Conservation (phyloP, 1,140 invertebrate genomes). For the Rhopalosiphum padi region DNA sequence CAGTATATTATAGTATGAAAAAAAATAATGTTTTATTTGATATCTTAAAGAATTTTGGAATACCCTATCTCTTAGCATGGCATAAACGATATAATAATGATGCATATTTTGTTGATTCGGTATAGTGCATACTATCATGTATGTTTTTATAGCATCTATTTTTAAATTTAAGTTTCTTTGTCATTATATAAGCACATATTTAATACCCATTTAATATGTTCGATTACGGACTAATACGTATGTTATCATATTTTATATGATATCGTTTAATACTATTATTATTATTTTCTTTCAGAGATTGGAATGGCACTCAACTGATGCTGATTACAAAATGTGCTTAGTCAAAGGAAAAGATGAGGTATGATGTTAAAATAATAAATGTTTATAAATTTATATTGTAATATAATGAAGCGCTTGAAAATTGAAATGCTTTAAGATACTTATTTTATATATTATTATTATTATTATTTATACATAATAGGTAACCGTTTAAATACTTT, state of each 20-base stretch:
- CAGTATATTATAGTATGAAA: background rate
- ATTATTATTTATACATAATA: no score
- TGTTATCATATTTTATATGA: background rate
- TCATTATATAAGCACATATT: background rate
- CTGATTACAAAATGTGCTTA: constrained; percentile 82
- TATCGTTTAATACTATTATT: background rate
- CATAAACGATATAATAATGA: constrained; percentile 15
- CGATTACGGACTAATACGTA: background rate
- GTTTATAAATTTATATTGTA: background rate
- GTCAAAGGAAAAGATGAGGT: constrained; percentile 86
- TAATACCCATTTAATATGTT: background rate
- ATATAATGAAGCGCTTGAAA: background rate
- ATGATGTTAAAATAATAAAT: constrained; percentile 58
- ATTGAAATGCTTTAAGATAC: background rate
- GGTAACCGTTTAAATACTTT: background rate
- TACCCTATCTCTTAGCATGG: background rate
- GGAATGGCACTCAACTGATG: constrained; percentile 82
- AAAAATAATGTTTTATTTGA: background rate
- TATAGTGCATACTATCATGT: background rate
- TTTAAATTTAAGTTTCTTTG: background rate
- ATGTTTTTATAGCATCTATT: background rate
- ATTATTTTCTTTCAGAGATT: constrained; percentile 72
- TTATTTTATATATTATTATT: no score
- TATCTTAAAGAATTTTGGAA: background rate
- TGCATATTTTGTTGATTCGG: background rate